Conservation (phyloP, 1,140 invertebrate genomes). For the Trissolcus basalis region DNA sequence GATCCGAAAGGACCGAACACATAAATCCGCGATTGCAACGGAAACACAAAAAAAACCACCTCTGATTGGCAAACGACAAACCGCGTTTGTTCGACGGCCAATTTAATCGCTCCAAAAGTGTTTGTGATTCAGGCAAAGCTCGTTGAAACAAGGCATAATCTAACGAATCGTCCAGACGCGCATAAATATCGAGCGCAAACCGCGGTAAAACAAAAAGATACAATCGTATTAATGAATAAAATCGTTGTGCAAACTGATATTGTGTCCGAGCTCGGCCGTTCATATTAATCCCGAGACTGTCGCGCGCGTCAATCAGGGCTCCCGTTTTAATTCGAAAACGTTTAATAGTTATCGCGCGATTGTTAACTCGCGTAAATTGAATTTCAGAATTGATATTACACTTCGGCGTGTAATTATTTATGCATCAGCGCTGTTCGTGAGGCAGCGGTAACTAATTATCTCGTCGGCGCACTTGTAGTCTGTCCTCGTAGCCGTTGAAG, state of each 20-base stretch:
- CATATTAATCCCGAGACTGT: slow-evolving; percentile 40
- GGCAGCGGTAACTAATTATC: slow-evolving; percentile 38
- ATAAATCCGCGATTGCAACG: no score
- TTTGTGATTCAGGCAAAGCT: slow-evolving; percentile 42
- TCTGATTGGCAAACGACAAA: slow-evolving; percentile 30
- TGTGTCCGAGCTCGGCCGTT: slow-evolving; percentile 24
- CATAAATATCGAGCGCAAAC: no score
- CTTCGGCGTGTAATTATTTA: slow-evolving; percentile 45
- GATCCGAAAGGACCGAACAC: no score
- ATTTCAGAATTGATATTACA: slow-evolving; percentile 46
- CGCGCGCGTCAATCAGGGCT: slow-evolving; percentile 30
- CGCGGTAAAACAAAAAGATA: slow-evolving; percentile 41
- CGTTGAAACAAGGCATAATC: slow-evolving; percentile 43
- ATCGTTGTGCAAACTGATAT: slow-evolving; percentile 36
- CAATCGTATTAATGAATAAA: slow-evolving; percentile 45
- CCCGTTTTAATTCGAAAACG: slow-evolving; percentile 35
- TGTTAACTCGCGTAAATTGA: slow-evolving; percentile 44
- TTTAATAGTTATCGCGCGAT: slow-evolving; percentile 42
- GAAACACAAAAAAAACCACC: slow-evolving; percentile 24
- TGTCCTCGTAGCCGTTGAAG: slow-evolving; percentile 23
- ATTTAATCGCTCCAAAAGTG: slow-evolving; percentile 45
- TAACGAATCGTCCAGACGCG: slow-evolving; percentile 32
- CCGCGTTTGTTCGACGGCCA: slow-evolving; percentile 22
- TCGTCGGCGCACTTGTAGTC: slow-evolving; percentile 29
- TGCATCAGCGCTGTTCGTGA: slow-evolving; percentile 30